phyloP scores from a whole-genome alignment of 1,140 invertebrate species.

The Trichoplusia ni region DNA sequence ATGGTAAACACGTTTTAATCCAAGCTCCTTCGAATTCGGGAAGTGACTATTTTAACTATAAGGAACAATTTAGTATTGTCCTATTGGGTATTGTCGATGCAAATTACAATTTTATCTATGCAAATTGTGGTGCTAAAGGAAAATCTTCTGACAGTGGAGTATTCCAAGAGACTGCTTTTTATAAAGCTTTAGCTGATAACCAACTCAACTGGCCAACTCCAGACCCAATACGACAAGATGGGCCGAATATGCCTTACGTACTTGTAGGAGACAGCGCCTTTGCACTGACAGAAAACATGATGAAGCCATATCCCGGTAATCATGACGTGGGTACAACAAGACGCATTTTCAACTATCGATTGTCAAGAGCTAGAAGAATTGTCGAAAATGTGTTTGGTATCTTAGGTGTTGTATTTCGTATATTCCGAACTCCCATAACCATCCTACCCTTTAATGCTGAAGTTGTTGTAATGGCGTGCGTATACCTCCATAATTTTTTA shows the following conservation, averaged over 20 bases:
- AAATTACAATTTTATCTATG: constrained; percentile 47
- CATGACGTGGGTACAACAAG: not conserved
- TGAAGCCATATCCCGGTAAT: constrained; percentile 1
- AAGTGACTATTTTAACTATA: constrained; percentile 47
- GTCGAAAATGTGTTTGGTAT: not conserved
- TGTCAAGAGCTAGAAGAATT: not conserved
- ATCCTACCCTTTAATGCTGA: too few species aligned
- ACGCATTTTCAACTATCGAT: constrained; percentile 1
- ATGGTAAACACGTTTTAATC: not conserved
- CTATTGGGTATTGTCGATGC: constrained; percentile 49
- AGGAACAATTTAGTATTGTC: constrained; percentile 31
- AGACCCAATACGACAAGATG: not conserved
- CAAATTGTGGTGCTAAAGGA: constrained; percentile 33
- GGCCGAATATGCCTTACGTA: not conserved
- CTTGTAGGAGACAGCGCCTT: not conserved
- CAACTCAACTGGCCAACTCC: not conserved
- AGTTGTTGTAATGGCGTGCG: not conserved
- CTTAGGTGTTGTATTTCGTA: not conserved
- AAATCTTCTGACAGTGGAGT: constrained; percentile 36
- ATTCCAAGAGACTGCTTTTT: constrained; percentile 29
- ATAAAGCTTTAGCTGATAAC: not conserved
- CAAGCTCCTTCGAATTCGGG: constrained; percentile 1
- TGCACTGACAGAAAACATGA: not conserved
- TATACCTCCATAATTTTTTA: not conserved
- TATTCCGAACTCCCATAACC: not conserved